Percentiles rank a stretch among this genome's conserved stretches.
Conservation (phyloP, 92 coral and sea anemone genomes). For the Micromussa lordhowensis region DNA sequence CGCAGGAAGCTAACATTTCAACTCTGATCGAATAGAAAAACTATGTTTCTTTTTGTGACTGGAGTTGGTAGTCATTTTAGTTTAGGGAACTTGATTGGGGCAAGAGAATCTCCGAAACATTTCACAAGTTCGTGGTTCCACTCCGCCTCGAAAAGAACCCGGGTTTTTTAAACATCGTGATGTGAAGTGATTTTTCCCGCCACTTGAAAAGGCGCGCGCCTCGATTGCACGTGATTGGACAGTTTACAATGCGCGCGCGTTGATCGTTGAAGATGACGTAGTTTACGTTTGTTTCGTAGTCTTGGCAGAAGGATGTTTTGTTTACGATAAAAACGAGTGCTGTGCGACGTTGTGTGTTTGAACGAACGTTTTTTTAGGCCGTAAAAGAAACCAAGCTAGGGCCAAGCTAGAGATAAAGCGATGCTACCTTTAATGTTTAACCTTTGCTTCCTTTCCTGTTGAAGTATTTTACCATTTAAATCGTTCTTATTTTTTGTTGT, state of each 20-base stretch:
- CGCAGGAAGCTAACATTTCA: no score
- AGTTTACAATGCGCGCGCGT: neutral
- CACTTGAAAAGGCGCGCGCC: neutral
- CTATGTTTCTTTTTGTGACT: no score
- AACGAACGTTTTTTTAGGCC: neutral
- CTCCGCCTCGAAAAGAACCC: neutral
- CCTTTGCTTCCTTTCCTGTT: neutral
- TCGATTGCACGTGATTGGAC: neutral
- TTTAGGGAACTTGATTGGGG: no score
- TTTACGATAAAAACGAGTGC: neutral
- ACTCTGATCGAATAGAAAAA: no score
- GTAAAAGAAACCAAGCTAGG: neutral
- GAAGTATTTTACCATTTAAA: no score
- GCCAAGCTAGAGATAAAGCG: neutral
- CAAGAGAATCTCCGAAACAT: neutral
- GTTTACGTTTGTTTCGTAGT: neutral
- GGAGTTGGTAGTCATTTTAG: no score
- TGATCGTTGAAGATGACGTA: neutral
- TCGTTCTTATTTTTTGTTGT: neutral
- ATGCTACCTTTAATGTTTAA: neutral
- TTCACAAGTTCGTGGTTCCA: neutral
- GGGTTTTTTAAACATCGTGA: neutral
- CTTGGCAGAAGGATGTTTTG: neutral
- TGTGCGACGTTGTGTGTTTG: neutral
- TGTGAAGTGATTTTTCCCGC: constrained; percentile 47